Percentiles rank a stretch among this genome's conserved stretches.
Evolutionary conservation across 2,888 invertebrate species (phyloP).

Genomic region (Hirudinaria manillensis): DNA sequence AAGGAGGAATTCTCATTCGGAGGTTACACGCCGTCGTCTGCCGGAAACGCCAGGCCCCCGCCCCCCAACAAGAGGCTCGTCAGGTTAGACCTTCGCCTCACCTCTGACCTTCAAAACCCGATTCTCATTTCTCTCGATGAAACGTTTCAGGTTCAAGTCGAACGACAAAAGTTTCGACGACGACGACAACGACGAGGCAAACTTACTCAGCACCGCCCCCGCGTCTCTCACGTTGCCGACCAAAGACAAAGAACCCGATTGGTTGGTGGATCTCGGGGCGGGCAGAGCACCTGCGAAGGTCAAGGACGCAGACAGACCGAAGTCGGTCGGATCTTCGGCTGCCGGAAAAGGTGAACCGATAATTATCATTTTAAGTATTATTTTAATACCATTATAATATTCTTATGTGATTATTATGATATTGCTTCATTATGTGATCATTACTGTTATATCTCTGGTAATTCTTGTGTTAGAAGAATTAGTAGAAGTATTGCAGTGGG

Average conservation of each 20-base stretch:
- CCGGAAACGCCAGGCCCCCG: background rate
- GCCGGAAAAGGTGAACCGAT: background rate
- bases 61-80: background rate
- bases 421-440: too few species aligned
- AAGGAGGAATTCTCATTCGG: background rate
- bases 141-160: background rate
- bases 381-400: background rate
- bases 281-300: background rate
- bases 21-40: background rate
- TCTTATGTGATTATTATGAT: background rate
- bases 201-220: slow-evolving; percentile 1
- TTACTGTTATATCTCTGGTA: too few species aligned
- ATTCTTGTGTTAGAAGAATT: too few species aligned
- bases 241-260: background rate
- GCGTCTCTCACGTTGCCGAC: background rate
- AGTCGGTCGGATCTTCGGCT: background rate
- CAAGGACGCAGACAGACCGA: background rate
- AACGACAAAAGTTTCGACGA: slow-evolving; percentile 1
- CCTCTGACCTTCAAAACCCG: too few species aligned
- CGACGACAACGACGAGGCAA: background rate
- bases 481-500: too few species aligned
- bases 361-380: background rate
- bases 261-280: background rate
- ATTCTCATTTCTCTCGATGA: too few species aligned
- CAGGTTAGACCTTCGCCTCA: background rate